phyloP scores from a whole-genome alignment of 2,797 vertebrate species.

The Graptemys geographica region DNA sequence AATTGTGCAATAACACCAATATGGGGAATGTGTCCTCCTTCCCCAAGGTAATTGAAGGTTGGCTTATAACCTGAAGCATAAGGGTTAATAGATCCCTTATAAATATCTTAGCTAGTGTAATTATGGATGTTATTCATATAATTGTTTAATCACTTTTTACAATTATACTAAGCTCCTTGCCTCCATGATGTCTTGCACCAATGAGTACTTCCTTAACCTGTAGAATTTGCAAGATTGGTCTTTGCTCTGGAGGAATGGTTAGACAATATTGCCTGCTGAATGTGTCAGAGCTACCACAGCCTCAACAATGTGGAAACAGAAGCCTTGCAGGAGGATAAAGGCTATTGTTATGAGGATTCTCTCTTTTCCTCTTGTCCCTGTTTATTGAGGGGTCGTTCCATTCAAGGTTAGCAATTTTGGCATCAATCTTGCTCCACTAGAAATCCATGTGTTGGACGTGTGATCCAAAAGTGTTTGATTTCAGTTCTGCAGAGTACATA shows the following conservation, averaged over 20 bases:
- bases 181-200: slow-evolving; percentile 29
- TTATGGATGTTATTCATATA: slow-evolving; percentile 60
- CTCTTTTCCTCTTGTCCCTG: slow-evolving; percentile 62
- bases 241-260: slow-evolving; percentile 51
- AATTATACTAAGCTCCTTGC: slow-evolving; percentile 55
- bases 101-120: slow-evolving; percentile 30
- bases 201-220: not conserved
- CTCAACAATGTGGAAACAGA: slow-evolving; percentile 62
- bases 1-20: not conserved
- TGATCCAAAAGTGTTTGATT: slow-evolving; percentile 70
- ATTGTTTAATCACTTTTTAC: slow-evolving; percentile 63
- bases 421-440: slow-evolving; percentile 71
- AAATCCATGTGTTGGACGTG: slow-evolving; percentile 69
- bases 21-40: not conserved
- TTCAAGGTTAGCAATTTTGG: slow-evolving; percentile 77
- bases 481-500: slow-evolving; percentile 52
- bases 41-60: not conserved
- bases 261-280: slow-evolving; percentile 71
- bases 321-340: slow-evolving; percentile 71
- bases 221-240: not conserved
- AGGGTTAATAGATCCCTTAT: not conserved
- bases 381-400: slow-evolving; percentile 72
- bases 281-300: slow-evolving; percentile 61
- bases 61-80: not conserved
- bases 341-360: slow-evolving; percentile 48